Evolutionary conservation across 1,140 invertebrate genomes (phyloP).

Genomic region (Pissodes strobi): DNA sequence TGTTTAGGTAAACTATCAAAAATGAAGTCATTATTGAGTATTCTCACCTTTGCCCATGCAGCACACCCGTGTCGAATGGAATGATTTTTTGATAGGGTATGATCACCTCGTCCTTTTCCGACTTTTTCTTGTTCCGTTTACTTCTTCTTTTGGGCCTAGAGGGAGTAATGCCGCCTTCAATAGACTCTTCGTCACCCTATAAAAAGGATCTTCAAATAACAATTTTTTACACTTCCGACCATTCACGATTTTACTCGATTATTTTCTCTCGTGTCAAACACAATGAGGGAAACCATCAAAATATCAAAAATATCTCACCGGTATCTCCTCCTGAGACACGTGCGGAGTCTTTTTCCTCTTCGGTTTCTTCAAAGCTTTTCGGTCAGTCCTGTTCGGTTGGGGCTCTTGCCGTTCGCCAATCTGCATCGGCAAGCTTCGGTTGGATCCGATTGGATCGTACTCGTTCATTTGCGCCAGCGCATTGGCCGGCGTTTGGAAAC

Average conservation of each 20-base stretch:
- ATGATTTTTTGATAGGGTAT: conserved; percentile 50
- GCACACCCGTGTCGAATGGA: conserved; percentile 35
- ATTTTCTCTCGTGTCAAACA: no score
- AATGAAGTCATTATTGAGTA: no score
- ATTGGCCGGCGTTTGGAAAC: conserved; percentile 70
- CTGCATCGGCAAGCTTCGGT: conserved; percentile 42
- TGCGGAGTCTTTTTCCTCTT: conserved; percentile 55
- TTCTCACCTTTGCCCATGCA: conserved; percentile 14
- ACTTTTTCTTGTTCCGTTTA: conserved; percentile 43
- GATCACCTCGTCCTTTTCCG: conserved; percentile 38
- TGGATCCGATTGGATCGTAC: conserved; percentile 41
- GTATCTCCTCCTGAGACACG: conserved; percentile 49
- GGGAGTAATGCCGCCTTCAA: conserved; percentile 48
- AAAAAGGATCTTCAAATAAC: background rate
- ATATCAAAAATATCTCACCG: no score
- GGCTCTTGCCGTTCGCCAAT: no score
- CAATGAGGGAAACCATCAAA: no score
- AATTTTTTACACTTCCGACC: no score
- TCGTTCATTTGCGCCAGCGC: conserved; percentile 62
- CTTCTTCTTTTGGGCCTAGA: conserved; percentile 53
- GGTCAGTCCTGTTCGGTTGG: conserved; percentile 30
- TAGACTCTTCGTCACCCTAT: conserved; percentile 45
- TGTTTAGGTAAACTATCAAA: no score
- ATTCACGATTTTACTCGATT: no score
- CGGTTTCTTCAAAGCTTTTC: conserved; percentile 52